Evolutionary conservation across 2,113 vertebrate genomes (phyloP).

Genomic region (Octodon degus): DNA sequence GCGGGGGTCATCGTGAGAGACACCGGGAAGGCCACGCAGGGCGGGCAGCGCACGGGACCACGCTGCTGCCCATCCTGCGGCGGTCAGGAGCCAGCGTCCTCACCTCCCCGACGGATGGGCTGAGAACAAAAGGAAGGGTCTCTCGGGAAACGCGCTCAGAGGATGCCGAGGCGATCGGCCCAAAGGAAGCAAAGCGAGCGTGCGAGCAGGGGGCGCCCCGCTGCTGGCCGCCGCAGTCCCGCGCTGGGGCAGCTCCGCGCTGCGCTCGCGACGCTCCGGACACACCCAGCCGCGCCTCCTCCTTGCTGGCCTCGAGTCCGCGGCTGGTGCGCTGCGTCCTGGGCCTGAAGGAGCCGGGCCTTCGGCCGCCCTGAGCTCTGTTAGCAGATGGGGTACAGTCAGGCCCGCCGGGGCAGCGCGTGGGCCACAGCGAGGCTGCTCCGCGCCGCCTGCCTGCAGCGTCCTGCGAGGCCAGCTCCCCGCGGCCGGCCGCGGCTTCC

Average conservation of each 20-base stretch:
- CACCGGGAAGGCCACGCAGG: neutral
- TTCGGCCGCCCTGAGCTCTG: neutral
- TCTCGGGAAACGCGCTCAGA: conserved; percentile 7
- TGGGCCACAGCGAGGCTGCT: neutral
- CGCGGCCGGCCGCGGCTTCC: neutral
- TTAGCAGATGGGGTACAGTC: neutral
- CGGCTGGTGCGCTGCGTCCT: neutral
- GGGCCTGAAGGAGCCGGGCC: neutral
- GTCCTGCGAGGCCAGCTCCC: neutral
- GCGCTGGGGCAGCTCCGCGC: neutral
- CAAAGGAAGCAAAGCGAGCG: neutral
- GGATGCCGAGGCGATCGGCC: neutral
- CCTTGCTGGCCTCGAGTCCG: neutral
- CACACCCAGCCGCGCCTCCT: neutral
- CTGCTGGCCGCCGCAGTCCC: neutral
- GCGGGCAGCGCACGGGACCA: neutral
- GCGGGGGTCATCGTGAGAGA: neutral
- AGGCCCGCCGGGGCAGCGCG: neutral
- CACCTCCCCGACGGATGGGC: neutral
- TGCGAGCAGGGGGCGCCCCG: neutral
- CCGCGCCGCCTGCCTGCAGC: neutral
- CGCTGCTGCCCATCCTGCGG: neutral
- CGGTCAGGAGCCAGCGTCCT: conserved; percentile 5
- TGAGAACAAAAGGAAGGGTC: neutral
- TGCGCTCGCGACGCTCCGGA: fast-evolving